Evolutionary conservation across 1,140 invertebrate genomes (phyloP).

Genomic region (Nasonia vitripennis): DNA sequence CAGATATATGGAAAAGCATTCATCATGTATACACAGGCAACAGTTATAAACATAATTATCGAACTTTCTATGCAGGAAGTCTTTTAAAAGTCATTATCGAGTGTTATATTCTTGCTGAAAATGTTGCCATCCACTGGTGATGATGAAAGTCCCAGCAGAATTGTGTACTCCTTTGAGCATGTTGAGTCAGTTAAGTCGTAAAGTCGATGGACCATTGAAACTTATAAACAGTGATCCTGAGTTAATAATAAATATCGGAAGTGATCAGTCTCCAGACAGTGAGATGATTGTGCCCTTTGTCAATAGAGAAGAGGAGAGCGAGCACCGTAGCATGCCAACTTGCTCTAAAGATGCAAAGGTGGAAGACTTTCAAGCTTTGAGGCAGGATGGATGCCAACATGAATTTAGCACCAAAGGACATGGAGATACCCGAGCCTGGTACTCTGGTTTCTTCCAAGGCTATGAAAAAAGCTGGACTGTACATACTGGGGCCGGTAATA

Average conservation of each 20-base stretch:
- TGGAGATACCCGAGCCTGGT: constrained; percentile 60
- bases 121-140: constrained; percentile 10
- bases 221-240: background rate
- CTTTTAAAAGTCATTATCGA: background rate
- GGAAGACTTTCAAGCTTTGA: constrained; percentile 2
- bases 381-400: background rate
- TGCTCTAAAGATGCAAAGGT: constrained; percentile 21
- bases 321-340: background rate
- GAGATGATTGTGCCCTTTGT: background rate
- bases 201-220: constrained; percentile 10
- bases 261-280: constrained; percentile 8
- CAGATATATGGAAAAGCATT: background rate
- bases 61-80: background rate
- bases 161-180: background rate
- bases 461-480: constrained; percentile 81
- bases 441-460: constrained; percentile 64
- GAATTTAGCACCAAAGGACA: background rate
- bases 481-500: constrained; percentile 83
- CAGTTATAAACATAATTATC: background rate
- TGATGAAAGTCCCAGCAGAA: constrained; percentile 9
- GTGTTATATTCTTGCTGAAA: background rate
- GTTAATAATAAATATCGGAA: background rate
- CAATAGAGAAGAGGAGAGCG: constrained; percentile 10
- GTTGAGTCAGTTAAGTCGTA: background rate
- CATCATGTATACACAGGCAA: background rate